Base-by-base conservation (phyloP, 30 jellyfish, hydroid and myxozoan genomes). In the Turritopsis rubra region DNA sequence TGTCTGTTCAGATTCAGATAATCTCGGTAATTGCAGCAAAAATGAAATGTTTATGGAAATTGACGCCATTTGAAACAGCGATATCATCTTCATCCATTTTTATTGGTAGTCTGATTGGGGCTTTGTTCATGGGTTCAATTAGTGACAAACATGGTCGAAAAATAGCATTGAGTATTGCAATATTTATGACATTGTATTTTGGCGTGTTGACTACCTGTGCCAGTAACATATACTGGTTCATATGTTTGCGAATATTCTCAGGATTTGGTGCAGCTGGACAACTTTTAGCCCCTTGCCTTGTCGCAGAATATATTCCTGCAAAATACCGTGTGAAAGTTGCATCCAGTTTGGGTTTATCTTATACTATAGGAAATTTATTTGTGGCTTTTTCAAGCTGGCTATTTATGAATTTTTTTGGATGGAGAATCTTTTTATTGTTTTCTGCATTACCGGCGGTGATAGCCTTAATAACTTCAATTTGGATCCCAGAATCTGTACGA, bases 401-500 rank as follows among this genome's bases (percentile, higher is more conserved):
- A 27, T 23, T 68, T 17, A 7, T 68, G 77, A 68, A 68, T 27
- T 9, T 7, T 68, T 68, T 68, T 23, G 77, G 77, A 68, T 68
- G 77, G 77, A 23, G 21, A n/a, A 9, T 16, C 17, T 68, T n/a
- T 27, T n/a, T 68, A 27, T n/a, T 68, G 28, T 7, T 68, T 23
- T 68, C 23, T 68, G 19, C 77, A 9, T 16, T 27, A 27, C 77
- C 77, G 9, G 21, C 77, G 17, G 30, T 68, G 28, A 0, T 68
- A 9, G 28, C 30, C 8, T 1, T 19, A 68, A 8, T 8, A 7
- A n/a, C 30, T 9, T 68, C 77, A 68, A 68, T 27, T 9, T 68
- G 77, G 77, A n/a, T 68, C 9, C 77, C 77, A 9, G 77, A 68
- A 68, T 68, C 77, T n/a, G 16, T 68, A n/a, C 28, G 77, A 9